phyloP scores from a whole-genome alignment of 2,888 invertebrate species.

The Anticlea derivata region DNA sequence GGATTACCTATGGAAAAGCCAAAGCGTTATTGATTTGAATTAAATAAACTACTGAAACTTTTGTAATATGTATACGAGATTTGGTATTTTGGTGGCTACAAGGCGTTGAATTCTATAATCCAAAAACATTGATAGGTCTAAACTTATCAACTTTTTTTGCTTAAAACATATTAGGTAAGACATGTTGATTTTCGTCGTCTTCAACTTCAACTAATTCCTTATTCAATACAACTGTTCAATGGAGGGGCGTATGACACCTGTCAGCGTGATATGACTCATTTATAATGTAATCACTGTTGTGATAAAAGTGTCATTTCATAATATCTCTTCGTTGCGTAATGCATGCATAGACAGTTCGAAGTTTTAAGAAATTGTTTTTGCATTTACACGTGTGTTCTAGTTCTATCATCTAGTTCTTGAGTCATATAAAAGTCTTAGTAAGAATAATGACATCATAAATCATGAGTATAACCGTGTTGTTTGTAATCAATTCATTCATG shows the following conservation, averaged over 20 bases:
- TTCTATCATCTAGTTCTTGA: no score
- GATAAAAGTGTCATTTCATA: constrained; percentile 36
- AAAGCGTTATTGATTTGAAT: no score
- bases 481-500: not conserved
- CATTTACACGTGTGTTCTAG: constrained; percentile 8
- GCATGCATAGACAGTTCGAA: not conserved
- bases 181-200: not conserved
- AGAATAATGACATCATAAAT: no score
- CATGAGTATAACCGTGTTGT: not conserved
- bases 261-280: constrained; percentile 35
- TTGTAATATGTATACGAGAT: no score
- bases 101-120: no score
- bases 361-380: constrained; percentile 10
- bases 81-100: no score
- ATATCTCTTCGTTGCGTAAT: constrained; percentile 32
- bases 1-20: no score
- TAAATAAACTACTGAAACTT: no score
- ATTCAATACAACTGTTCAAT: constrained; percentile 25
- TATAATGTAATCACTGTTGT: constrained; percentile 36
- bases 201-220: constrained; percentile 3
- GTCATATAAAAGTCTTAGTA: no score
- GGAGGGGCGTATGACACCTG: constrained; percentile 35
- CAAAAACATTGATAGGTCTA: no score
- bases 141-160: no score
- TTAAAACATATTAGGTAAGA: no score